Evolutionary conservation across 2,113 vertebrate genomes (phyloP).

Genomic region (Dasyurus viverrinus): DNA sequence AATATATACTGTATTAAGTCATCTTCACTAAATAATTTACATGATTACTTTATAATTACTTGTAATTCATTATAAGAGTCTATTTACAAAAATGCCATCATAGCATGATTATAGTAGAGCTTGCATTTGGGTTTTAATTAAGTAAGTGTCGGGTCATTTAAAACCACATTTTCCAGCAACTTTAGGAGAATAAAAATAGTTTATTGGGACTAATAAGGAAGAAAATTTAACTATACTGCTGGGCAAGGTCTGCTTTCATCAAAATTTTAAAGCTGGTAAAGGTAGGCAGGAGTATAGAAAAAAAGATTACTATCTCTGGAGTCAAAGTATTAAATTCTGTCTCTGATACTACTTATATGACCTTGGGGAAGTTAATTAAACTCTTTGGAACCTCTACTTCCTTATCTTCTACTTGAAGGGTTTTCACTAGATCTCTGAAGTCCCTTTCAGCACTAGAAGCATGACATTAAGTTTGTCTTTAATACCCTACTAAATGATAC

Average conservation of each 20-base stretch:
- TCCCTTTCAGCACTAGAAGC: neutral
- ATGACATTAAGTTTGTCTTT: neutral
- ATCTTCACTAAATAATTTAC: slow-evolving; percentile 78
- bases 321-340: neutral
- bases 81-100: slow-evolving; percentile 75
- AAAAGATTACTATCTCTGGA: neutral
- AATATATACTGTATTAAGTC: slow-evolving; percentile 46
- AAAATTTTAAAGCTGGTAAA: neutral
- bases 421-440: neutral
- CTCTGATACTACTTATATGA: neutral
- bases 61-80: slow-evolving; percentile 61
- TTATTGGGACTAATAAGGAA: slow-evolving; percentile 31
- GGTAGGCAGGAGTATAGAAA: neutral
- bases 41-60: slow-evolving; percentile 79
- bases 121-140: slow-evolving; percentile 76
- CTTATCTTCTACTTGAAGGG: neutral
- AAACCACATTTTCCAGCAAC: slow-evolving; percentile 72
- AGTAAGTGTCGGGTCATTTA: slow-evolving; percentile 73
- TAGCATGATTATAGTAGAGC: slow-evolving; percentile 67
- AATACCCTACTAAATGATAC: neutral
- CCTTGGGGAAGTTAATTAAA: neutral
- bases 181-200: neutral
- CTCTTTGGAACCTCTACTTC: neutral
- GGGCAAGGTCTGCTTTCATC: neutral
- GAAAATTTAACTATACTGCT: neutral